phyloP scores from a whole-genome alignment of 2,113 vertebrate genomes.

The Ochotona princeps region DNA sequence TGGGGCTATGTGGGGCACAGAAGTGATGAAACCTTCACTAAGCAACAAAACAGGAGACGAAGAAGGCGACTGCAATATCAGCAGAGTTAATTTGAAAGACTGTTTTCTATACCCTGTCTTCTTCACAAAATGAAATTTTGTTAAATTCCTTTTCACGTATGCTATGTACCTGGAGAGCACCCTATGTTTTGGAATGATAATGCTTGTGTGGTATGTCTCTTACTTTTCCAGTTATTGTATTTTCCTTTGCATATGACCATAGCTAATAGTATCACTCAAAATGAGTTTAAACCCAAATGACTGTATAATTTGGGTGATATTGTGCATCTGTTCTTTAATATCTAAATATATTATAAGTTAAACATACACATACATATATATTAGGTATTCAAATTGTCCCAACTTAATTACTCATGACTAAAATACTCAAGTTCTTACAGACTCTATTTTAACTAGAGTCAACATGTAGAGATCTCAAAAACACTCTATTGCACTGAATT shows the following conservation, averaged over 20 bases:
- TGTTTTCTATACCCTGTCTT: not conserved
- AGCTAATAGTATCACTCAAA: not conserved
- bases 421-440: not conserved
- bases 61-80: slow-evolving; percentile 24
- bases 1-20: slow-evolving; percentile 47
- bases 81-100: not conserved
- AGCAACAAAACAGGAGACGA: slow-evolving; percentile 51
- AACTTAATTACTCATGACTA: not conserved
- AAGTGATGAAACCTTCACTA: slow-evolving; percentile 30
- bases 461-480: not conserved
- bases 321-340: not conserved
- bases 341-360: too few species aligned
- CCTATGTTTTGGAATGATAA: not conserved
- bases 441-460: not conserved
- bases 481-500: not conserved
- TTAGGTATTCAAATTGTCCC: not conserved
- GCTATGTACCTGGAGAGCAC: not conserved
- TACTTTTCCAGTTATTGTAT: not conserved
- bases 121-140: not conserved
- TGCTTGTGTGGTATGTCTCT: not conserved
- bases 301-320: not conserved
- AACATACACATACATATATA: not conserved
- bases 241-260: not conserved
- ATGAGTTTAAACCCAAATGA: not conserved
- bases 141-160: not conserved